phyloP scores from a whole-genome alignment of 2,888 invertebrate genomes.

The Volucella inanis region DNA sequence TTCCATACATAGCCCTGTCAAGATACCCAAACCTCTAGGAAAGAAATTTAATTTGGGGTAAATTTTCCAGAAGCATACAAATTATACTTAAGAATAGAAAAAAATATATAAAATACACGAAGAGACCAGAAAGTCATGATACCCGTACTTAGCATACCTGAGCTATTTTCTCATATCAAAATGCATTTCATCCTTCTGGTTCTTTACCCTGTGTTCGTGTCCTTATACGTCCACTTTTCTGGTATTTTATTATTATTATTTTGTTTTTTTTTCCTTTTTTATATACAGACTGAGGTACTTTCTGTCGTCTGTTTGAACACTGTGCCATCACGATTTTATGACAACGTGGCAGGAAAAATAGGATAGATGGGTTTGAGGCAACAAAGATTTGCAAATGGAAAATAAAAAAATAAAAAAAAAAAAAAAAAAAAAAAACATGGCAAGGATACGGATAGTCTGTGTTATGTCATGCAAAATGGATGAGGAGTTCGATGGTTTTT shows the following conservation, averaged over 20 bases:
- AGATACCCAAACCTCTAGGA: no score
- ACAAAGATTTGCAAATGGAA: background rate
- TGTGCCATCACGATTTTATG: conserved; percentile 70
- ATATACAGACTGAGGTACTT: conserved; percentile 46
- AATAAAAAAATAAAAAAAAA: conserved; percentile 10
- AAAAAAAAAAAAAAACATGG: conserved; percentile 39
- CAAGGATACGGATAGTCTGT: conserved; percentile 54
- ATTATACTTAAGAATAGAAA: conserved; percentile 52
- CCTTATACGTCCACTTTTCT: conserved; percentile 39
- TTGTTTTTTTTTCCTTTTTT: conserved; percentile 36
- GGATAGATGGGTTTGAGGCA: background rate
- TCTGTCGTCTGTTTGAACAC: conserved; percentile 68
- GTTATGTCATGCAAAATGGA: conserved; percentile 55
- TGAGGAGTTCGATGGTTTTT: conserved; percentile 65
- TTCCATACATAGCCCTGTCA: conserved; percentile 25
- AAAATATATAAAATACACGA: background rate
- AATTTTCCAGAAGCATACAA: conserved; percentile 70
- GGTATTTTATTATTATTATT: conserved; percentile 71
- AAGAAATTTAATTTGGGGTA: conserved; percentile 69
- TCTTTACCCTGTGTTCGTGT: background rate
- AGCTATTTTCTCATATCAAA: conserved; percentile 47
- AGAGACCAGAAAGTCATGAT: conserved; percentile 23
- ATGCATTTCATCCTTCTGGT: conserved; percentile 47
- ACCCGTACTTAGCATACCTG: conserved; percentile 48
- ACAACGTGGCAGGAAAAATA: conserved; percentile 37